Conservation (phyloP, 2,888 invertebrate species). For the Epinotia demarniana region DNA sequence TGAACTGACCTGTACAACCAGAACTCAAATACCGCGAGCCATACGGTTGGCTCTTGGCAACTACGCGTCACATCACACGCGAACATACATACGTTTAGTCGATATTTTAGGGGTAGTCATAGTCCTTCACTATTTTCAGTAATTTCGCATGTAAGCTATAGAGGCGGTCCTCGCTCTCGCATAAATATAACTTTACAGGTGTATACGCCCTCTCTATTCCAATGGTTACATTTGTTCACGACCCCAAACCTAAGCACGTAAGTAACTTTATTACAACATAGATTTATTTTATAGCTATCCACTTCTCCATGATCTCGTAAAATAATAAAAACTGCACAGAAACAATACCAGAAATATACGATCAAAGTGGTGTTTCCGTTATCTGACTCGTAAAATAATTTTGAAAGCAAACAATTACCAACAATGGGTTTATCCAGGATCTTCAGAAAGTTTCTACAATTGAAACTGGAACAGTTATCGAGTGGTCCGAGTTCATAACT, state of each 20-base stretch:
- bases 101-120: too few relatives aligned
- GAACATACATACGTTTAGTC: too few relatives aligned
- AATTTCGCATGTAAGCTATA: too few relatives aligned
- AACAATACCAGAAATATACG: conserved; percentile 24
- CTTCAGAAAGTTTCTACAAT: conserved; percentile 59
- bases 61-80: too few relatives aligned
- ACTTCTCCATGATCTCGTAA: background rate
- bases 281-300: background rate
- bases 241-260: background rate
- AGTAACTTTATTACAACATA: background rate
- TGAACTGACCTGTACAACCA: too few relatives aligned
- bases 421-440: conserved; percentile 58
- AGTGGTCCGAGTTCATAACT: conserved; percentile 67
- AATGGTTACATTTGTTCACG: background rate
- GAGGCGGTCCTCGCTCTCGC: too few relatives aligned
- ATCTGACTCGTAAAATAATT: conserved; percentile 30
- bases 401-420: conserved; percentile 42
- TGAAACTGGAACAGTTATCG: conserved; percentile 56
- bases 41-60: too few relatives aligned
- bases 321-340: conserved; percentile 11
- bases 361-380: conserved; percentile 12
- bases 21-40: too few relatives aligned
- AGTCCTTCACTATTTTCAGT: too few relatives aligned
- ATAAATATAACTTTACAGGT: background rate
- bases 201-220: background rate